A percentile compares a stretch with the other conserved stretches of the same genome.
These are phyloP conservation scores for Silurus meridionalis DNA, from an alignment of 2,113 vertebrate species.

Conservation along the genomic window DNA sequence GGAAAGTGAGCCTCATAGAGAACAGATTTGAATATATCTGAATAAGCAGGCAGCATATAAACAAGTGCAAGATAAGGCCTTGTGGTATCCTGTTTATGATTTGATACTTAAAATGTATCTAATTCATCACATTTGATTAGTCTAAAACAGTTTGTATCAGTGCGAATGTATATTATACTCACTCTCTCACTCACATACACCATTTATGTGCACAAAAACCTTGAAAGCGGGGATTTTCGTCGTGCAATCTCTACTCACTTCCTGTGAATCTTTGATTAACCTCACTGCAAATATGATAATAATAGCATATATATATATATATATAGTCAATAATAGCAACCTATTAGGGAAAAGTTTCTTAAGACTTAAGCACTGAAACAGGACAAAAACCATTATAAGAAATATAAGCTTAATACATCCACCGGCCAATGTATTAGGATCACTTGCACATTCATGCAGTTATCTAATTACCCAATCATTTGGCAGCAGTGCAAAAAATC, in stretches of 20 bases:
- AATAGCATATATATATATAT: too few species aligned
- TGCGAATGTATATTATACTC: neutral
- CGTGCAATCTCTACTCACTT: neutral
- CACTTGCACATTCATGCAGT: neutral
- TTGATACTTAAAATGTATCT: neutral
- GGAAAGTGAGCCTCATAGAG: neutral
- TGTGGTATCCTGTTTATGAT: constrained; percentile 3
- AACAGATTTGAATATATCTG: neutral
- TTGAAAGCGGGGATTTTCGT: too few species aligned
- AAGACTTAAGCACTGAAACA: neutral
- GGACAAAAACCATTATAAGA: neutral
- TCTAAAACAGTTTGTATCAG: neutral
- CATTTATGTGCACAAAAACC: neutral
- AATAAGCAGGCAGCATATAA: neutral
- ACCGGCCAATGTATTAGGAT: neutral
- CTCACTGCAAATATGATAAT: neutral
- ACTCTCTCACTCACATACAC: neutral
- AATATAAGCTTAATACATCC: neutral
- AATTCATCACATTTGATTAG: neutral
- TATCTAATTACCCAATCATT: neutral
- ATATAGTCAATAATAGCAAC: neutral
- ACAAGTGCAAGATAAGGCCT: neutral
- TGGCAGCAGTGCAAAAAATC: neutral
- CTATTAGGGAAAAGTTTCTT: neutral
- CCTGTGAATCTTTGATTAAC: neutral